phyloP scores from a whole-genome alignment of 2,888 invertebrate species.

The Athalia rosae region DNA sequence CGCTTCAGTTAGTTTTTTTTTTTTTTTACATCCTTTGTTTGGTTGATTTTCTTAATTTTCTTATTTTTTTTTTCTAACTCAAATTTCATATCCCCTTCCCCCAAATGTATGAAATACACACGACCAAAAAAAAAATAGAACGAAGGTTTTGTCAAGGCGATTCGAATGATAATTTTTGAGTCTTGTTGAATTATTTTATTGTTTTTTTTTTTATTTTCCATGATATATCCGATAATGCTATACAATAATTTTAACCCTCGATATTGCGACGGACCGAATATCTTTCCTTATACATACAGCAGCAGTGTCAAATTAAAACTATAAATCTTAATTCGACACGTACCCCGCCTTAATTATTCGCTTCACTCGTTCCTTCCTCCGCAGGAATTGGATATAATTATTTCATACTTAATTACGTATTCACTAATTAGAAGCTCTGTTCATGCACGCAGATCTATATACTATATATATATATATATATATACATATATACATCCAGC shows the following conservation, averaged over 20 bases:
- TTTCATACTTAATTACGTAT: not conserved
- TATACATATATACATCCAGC: too few species aligned
- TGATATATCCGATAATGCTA: too few species aligned
- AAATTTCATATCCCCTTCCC: too few species aligned
- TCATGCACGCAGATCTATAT: not conserved
- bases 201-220: too few species aligned
- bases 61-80: constrained; percentile 4
- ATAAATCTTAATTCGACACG: constrained; percentile 1
- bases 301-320: not conserved
- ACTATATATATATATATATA: too few species aligned
- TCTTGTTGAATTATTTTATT: too few species aligned
- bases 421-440: not conserved
- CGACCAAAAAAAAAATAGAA: too few species aligned
- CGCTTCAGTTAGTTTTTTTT: constrained; percentile 26
- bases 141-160: too few species aligned
- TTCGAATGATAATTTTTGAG: too few species aligned
- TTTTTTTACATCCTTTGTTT: constrained; percentile 25
- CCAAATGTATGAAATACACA: not conserved
- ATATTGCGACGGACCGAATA: too few species aligned
- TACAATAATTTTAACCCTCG: too few species aligned
- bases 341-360: not conserved
- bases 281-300: not conserved
- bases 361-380: not conserved
- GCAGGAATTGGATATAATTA: not conserved
- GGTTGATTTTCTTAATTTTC: constrained; percentile 38